These are phyloP conservation scores for Apodemia duryi DNA, from an alignment of 2,888 invertebrate genomes.

Conservation along the genomic window DNA sequence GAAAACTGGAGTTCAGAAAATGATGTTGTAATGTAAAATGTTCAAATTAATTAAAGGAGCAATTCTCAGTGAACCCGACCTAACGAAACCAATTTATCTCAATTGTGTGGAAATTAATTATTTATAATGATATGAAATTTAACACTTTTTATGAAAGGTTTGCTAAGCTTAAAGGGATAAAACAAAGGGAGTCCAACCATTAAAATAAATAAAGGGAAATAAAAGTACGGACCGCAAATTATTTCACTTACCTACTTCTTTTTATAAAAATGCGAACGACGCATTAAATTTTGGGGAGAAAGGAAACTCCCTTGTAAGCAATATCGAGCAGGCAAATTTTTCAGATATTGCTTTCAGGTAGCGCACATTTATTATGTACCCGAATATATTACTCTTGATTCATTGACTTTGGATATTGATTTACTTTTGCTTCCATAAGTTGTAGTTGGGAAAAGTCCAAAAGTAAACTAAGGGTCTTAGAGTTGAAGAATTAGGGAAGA, in stretches of 20 bases:
- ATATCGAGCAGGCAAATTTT: conserved; percentile 80
- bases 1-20: conserved; percentile 32
- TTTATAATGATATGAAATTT: conserved; percentile 56
- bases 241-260: conserved; percentile 79
- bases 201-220: conserved; percentile 66
- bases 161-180: conserved; percentile 50
- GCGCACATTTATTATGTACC: conserved; percentile 80
- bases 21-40: conserved; percentile 30
- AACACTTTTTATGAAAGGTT: conserved; percentile 49
- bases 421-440: conserved; percentile 76
- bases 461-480: conserved; percentile 50
- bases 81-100: conserved; percentile 58
- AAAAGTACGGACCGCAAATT: conserved; percentile 76
- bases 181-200: conserved; percentile 69
- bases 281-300: conserved; percentile 80
- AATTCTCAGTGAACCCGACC: conserved; percentile 52
- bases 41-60: conserved; percentile 37
- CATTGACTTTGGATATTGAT: conserved; percentile 79
- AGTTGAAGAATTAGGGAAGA: conserved; percentile 54
- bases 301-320: conserved; percentile 79
- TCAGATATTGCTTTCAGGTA: conserved; percentile 80
- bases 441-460: conserved; percentile 63
- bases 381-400: conserved; percentile 80
- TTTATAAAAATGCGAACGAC: conserved; percentile 79
- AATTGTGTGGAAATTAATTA: conserved; percentile 47